Evolutionary conservation across 2,888 invertebrate species (phyloP), one percentile per base, ranked within the genome.

Genomic region (Diloba caeruleocephala): DNA sequence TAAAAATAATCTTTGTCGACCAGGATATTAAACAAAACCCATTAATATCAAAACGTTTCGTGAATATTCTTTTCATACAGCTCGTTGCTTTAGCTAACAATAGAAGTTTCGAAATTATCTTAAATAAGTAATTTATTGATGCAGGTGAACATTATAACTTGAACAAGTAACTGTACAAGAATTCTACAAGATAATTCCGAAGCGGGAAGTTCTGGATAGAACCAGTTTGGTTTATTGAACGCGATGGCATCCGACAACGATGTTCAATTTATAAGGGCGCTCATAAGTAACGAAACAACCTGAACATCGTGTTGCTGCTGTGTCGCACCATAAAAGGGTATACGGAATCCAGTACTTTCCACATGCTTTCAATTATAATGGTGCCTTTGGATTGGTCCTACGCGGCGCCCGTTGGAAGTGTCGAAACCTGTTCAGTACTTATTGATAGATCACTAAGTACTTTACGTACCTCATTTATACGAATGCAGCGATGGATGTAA

Each of bases 141-240:
- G 61, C 68, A 68, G 68, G 66, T 73, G 61, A 60, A 41, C 56
- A 50, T 45, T 49, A 53, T 43, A 61, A 53, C 48, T 38, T 53
- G 52, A 49, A 68, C 71, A 68, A 68, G 52, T 89, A 91, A 89
- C 90, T 87, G 90, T 91, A 87, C 68, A 82, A 71, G 76, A 87
- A 87, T 88, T 90, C 87, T 89, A 88, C 87, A 79, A 86, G 84
- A 85, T 88, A 81, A 87, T 84, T 82, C 79, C 82, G 62, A 85
- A 86, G 84, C 88, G 86, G 90, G 87, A 89, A 88, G 89, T 78
- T 81, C 82, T 79, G 85, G 77, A 79, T 71, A 67, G 62, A 88
- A 90, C 90, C 87, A 68, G 90, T 90, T 90, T 85, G 73, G 87
- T 85, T 79, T 87, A 84, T 84, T 85, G 88, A 87, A 85, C 88